Evolutionary conservation across 35 echinoderm and acorn worm species (phyloP).

Genomic region (Eucidaris tribuloides): DNA sequence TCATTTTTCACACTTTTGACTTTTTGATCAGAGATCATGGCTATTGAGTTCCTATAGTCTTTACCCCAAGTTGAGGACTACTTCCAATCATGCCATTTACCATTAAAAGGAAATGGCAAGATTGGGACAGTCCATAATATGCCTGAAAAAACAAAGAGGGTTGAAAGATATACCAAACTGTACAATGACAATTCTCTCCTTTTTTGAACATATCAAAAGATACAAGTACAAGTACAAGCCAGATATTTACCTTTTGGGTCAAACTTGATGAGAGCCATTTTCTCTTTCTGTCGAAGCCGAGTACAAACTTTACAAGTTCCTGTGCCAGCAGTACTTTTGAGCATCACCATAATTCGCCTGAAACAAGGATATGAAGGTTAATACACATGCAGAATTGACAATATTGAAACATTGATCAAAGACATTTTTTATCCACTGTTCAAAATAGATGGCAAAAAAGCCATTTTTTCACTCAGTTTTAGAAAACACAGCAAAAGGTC

Average conservation of each 20-base stretch:
- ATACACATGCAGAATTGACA: not conserved
- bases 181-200: no score
- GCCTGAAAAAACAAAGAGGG: no score
- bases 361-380: not conserved
- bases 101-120: no score
- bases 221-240: no score
- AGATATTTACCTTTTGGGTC: slow-evolving; percentile 29
- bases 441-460: not conserved
- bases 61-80: no score
- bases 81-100: no score
- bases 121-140: no score
- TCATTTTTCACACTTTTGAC: no score
- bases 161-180: no score
- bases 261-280: slow-evolving; percentile 6
- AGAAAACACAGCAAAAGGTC: not conserved
- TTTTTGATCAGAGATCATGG: no score
- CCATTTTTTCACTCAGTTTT: not conserved
- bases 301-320: slow-evolving; percentile 3
- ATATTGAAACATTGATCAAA: not conserved
- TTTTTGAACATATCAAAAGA: no score
- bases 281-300: not conserved
- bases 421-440: not conserved
- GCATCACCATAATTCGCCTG: slow-evolving; percentile 16
- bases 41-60: no score
- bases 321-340: slow-evolving; percentile 21